Conservation (phyloP, 2,113 vertebrate species). For the Neolamprologus fasciatus region DNA sequence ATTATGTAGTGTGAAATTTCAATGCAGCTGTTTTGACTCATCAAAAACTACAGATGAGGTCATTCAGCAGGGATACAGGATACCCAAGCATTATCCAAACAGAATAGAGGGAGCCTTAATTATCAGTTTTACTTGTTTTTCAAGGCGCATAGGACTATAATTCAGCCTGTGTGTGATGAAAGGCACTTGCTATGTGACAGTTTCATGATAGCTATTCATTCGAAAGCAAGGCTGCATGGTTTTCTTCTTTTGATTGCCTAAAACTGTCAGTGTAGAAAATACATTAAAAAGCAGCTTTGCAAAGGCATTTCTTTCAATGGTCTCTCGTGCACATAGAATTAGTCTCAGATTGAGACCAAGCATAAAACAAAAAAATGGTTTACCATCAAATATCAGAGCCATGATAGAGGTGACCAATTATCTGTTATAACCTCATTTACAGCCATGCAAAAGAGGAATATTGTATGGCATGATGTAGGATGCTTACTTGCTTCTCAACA, state of each 20-base stretch:
- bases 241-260: not conserved
- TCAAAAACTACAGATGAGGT: not conserved
- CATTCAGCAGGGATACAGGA: not conserved
- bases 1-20: not conserved
- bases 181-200: not conserved
- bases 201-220: not conserved
- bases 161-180: not conserved
- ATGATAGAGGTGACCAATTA: not conserved
- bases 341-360: not conserved
- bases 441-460: not conserved
- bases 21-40: not conserved
- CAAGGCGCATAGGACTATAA: not conserved
- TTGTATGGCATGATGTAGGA: not conserved
- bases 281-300: not conserved
- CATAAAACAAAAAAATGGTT: not conserved
- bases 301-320: not conserved
- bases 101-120: not conserved
- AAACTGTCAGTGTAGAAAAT: not conserved
- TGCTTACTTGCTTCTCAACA: not conserved
- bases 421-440: not conserved
- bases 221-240: not conserved
- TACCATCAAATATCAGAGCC: not conserved
- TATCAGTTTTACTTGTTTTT: not conserved
- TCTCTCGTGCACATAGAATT: not conserved
- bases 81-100: not conserved